Evolutionary conservation across 2,797 vertebrate genomes (phyloP), one percentile per base, ranked within the genome.

Genomic region (Cossypha polioptera): DNA sequence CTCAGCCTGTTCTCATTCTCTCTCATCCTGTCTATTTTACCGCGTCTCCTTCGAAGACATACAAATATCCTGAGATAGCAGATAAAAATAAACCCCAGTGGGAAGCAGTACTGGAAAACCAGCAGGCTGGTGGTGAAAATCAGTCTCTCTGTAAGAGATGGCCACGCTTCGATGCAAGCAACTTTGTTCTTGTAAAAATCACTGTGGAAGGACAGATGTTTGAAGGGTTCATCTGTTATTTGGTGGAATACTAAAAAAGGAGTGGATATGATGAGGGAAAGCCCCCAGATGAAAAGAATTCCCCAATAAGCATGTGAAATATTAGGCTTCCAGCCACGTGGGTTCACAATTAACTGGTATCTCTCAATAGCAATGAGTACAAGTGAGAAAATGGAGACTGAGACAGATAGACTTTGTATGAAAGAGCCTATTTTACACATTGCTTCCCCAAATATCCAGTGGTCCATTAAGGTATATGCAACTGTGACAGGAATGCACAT

Each of bases 351-450:
- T 84, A 98, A 95, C 97, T 98, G 98, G 3, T 98, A 96, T 40
- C 97, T 97, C 95, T 98, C 98, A 11, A 99, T 67, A 50, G 98
- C 99, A 35, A 98, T 99, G 29, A 99, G 98, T 1, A 98, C 98
- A 69, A 99, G 98, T 3, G 99, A 99, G 97, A 99, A 99, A 90
- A 98, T 98, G 12, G 99, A 99, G 66, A 99, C 99, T 3, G 98
- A 98, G 76, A 99, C 98, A 4, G 98, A 99, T 7, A 99, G 88
- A 2, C 98, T 99, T 51, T 99, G 98, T 63, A 98, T 95, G 78
- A 98, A 98, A 78, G 98, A 98, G 68, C 98, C 98, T 94, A 98
- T 94, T 92, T 98, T 99, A 75, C 99, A 99, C 98, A 99, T 98
- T 22, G 97, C 95, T 58, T 98, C 98, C 45, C 98, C 98, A 65